Conservation (phyloP, 2,797 vertebrate species). For the Chromobotia macracanthus region DNA sequence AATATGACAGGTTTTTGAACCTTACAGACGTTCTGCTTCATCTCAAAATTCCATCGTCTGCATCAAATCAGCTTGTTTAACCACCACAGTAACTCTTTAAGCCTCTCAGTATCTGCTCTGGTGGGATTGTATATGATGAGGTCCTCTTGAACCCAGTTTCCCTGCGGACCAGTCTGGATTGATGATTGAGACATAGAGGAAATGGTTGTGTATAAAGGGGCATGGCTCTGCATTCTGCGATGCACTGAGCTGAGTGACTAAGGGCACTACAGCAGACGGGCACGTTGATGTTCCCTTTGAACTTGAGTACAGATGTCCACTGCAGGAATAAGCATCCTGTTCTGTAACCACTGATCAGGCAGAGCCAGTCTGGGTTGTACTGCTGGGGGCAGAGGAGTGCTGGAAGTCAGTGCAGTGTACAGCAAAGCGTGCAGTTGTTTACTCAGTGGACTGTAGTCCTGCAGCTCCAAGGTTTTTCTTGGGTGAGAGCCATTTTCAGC, state of each 20-base stretch:
- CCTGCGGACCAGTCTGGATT: slow-evolving; percentile 1
- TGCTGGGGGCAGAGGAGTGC: slow-evolving; percentile 2
- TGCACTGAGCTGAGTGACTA: slow-evolving; percentile 12
- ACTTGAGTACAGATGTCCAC: slow-evolving; percentile 35
- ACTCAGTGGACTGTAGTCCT: slow-evolving; percentile 13
- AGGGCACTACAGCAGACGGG: background rate
- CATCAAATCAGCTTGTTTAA: slow-evolving; percentile 21
- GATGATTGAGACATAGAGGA: slow-evolving; percentile 36
- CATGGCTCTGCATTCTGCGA: slow-evolving; percentile 28
- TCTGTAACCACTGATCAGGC: slow-evolving; percentile 8
- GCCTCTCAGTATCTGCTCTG: background rate
- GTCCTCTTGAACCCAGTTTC: background rate
- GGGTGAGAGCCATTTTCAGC: slow-evolving; percentile 25
- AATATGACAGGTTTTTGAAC: slow-evolving; percentile 23
- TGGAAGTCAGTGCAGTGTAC: background rate
- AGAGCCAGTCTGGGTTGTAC: background rate
- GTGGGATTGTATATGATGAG: background rate
- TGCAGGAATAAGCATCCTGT: slow-evolving; percentile 40
- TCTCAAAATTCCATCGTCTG: background rate
- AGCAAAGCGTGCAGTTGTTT: slow-evolving; percentile 29
- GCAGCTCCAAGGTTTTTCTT: slow-evolving; percentile 35
- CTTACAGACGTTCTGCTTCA: background rate
- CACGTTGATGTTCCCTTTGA: slow-evolving; percentile 39
- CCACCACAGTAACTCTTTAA: background rate
- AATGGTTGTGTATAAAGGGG: slow-evolving; percentile 37